Percentiles rank a stretch among this genome's conserved stretches.
These are phyloP conservation scores for Otolemur garnettii DNA, from an alignment of 2,113 vertebrate genomes.

Conservation along the genomic window DNA sequence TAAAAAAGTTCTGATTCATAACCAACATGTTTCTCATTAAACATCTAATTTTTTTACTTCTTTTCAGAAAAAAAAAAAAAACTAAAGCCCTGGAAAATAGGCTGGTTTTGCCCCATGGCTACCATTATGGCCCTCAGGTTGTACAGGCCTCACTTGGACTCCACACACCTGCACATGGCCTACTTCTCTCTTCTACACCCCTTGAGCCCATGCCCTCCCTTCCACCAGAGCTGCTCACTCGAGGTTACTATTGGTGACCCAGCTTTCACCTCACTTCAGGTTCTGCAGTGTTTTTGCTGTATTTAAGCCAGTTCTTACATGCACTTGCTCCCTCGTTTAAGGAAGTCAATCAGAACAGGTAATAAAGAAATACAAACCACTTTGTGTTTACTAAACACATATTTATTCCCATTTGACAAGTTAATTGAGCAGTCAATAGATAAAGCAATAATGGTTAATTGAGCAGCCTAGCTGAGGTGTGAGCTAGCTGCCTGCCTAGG, in stretches of 20 bases:
- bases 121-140: background rate
- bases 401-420: slow-evolving; percentile 4
- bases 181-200: background rate
- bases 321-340: background rate
- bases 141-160: background rate
- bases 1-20: background rate
- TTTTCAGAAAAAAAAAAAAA: background rate
- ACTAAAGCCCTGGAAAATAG: background rate
- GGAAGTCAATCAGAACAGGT: background rate
- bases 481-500: background rate
- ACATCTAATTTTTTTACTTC: background rate
- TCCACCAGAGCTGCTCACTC: background rate
- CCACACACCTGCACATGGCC: background rate
- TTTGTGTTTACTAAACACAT: background rate
- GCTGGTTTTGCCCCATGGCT: background rate
- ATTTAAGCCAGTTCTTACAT: background rate
- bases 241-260: background rate
- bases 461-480: background rate
- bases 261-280: background rate
- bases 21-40: background rate
- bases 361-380: background rate
- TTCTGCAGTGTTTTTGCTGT: background rate
- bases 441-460: background rate
- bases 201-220: background rate
- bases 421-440: background rate